Conservation (phyloP, 2,888 invertebrate species). For the Labia minor region DNA sequence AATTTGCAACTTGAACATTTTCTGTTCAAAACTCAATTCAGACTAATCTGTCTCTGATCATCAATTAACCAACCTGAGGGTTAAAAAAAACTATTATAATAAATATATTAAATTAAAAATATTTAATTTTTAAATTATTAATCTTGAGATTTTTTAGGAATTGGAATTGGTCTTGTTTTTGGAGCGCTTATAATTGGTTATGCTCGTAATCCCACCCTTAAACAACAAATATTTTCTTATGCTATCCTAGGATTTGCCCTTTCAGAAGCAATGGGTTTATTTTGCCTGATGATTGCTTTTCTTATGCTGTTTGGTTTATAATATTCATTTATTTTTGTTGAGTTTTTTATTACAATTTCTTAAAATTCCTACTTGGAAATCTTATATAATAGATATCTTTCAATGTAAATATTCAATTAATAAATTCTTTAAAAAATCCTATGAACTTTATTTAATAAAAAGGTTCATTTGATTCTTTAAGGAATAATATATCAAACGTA, state of each 20-base stretch:
- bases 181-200: constrained; percentile 93
- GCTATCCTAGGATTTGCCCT: constrained; percentile 96
- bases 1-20: constrained; percentile 56
- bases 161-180: constrained; percentile 96
- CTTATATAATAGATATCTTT: too few species aligned
- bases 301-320: constrained; percentile 91
- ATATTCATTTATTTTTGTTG: constrained; percentile 16
- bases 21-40: constrained; percentile 66
- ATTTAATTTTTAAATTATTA: too few species aligned
- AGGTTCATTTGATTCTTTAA: background rate
- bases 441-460: constrained; percentile 14
- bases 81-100: background rate
- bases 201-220: constrained; percentile 91
- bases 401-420: background rate
- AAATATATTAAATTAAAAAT: too few species aligned
- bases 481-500: background rate
- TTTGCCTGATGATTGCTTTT: constrained; percentile 98
- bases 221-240: constrained; percentile 96
- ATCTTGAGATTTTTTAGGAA: constrained; percentile 52
- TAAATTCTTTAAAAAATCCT: background rate
- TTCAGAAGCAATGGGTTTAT: constrained; percentile 97
- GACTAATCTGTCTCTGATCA: constrained; percentile 67
- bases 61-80: constrained; percentile 20
- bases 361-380: constrained; percentile 20
- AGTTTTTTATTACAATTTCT: constrained; percentile 22